Evolutionary conservation across 2,888 invertebrate genomes (phyloP).

Genomic region (Chorisops tibialis): DNA sequence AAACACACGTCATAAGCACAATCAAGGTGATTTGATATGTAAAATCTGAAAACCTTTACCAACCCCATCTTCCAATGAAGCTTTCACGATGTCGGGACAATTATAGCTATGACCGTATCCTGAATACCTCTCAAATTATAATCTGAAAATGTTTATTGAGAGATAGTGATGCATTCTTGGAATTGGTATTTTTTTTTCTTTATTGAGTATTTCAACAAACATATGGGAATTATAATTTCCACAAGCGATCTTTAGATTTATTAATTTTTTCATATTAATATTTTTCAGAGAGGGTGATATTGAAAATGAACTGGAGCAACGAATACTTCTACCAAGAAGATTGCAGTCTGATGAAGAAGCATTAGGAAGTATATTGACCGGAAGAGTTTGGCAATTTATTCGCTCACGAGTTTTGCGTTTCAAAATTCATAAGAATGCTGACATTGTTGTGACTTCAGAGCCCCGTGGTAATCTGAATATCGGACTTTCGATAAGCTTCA

Average conservation of each 20-base stretch:
- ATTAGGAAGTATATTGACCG: conserved; percentile 63
- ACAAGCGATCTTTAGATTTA: neutral
- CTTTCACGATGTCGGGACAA: too few species aligned
- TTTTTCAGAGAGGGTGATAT: conserved; percentile 42
- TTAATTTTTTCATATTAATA: neutral
- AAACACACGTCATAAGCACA: too few species aligned
- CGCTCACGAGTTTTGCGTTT: conserved; percentile 74
- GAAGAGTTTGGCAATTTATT: conserved; percentile 73
- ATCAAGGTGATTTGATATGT: too few species aligned
- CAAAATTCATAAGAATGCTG: conserved; percentile 73
- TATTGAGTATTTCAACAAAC: neutral
- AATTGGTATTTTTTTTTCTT: neutral
- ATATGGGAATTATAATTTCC: too few species aligned
- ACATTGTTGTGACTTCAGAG: conserved; percentile 69
- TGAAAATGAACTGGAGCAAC: conserved; percentile 57
- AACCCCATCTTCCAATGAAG: too few species aligned
- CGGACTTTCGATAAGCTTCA: conserved; percentile 66
- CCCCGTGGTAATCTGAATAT: conserved; percentile 60
- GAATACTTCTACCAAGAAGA: conserved; percentile 54
- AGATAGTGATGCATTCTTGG: neutral
- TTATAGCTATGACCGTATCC: too few species aligned
- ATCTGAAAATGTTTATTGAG: too few species aligned
- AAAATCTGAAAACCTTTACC: too few species aligned
- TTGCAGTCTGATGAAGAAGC: conserved; percentile 60
- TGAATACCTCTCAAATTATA: too few species aligned